Evolutionary conservation across 2,113 vertebrate species (phyloP).

Genomic region (Elephantulus edwardii): DNA sequence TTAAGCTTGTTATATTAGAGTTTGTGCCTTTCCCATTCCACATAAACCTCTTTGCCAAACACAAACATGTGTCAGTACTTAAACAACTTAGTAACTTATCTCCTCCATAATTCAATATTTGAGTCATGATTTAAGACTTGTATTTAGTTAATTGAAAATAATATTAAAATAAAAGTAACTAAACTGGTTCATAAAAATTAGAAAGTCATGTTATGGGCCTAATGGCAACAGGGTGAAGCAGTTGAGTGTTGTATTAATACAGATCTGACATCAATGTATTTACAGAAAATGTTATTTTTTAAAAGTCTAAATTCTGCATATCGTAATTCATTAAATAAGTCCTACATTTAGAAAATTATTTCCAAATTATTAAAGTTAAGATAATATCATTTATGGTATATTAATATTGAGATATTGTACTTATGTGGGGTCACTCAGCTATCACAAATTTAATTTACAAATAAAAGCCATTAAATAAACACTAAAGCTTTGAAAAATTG

Average conservation of each 20-base stretch:
- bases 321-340: neutral
- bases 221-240: neutral
- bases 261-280: neutral
- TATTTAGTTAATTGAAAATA: neutral
- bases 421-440: neutral
- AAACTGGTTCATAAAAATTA: neutral
- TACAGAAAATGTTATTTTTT: neutral
- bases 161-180: constrained; percentile 10
- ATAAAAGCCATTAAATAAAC: neutral
- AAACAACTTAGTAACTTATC: neutral
- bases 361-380: neutral
- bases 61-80: neutral
- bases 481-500: neutral
- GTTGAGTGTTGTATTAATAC: neutral
- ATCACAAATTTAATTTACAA: neutral
- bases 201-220: neutral
- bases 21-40: neutral
- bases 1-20: too few species aligned
- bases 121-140: neutral
- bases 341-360: neutral
- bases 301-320: neutral
- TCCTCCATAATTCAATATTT: neutral
- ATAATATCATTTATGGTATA: neutral
- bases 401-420: neutral
- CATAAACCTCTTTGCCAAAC: neutral